Evolutionary conservation across 2,888 invertebrate species (phyloP), one percentile per base, ranked within the genome.

Genomic region (Aquatica leii): DNA sequence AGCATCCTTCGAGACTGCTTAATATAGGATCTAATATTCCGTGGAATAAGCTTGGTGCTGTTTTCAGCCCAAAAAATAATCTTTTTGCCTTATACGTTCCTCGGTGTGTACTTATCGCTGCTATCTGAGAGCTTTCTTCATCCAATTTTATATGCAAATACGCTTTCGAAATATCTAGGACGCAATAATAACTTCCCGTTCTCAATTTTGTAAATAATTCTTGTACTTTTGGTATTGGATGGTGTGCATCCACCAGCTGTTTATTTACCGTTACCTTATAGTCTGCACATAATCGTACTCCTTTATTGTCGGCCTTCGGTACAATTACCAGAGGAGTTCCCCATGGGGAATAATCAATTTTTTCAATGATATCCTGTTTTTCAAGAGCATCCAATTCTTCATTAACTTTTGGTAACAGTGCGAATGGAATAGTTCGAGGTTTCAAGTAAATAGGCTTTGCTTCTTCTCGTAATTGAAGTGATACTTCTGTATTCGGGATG

Each of bases 211-310:
- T 6, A 12, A 56, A 56, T 9, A 56, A 24, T 43, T 56, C 46
- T 43, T 40, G n/a, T 18, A 55, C 18, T 55, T 21, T 40, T 4
- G 55, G 41, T 2, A 55, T 43, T 1, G 55, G 49, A 12, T 59
- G 37, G 37, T 43, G 52, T 14, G n/a, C 56, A 43, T 67, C 63
- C 24, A 54, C 41, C 1, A 67, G 50, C 35, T 43, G 43, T 34
- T 59, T 51, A 57, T 70, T 69, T 2, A 69, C 15, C 18, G 69
- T 70, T 8, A 58, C 49, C 14, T 64, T 69, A 50, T 69, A 67
- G 31, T 67, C 69, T 12, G 65, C 69, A 59, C 70, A 70, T 14
- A 69, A 34, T 20, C 69, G 48, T 17, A 69, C 35, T 18, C 46
- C 21, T 12, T 57, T 56, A 52, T 41, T 41, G n/a, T 70, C 55